These are phyloP conservation scores for Dynastes hyllus DNA, from an alignment of 2,888 invertebrate species.

Conservation along the genomic window DNA sequence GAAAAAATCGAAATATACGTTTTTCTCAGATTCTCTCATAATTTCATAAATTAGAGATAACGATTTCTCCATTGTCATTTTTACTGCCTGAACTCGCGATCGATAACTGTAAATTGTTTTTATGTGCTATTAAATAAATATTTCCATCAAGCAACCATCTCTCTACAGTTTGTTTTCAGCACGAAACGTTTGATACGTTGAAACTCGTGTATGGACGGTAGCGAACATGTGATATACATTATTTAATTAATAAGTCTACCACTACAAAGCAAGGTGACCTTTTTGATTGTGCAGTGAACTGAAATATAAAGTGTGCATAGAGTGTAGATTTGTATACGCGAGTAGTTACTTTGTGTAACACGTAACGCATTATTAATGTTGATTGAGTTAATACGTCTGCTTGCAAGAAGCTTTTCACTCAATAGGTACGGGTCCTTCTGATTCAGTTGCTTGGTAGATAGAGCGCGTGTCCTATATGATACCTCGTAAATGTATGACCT, in stretches of 20 bases:
- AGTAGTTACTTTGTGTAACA: background rate
- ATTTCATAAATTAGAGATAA: too few relatives aligned
- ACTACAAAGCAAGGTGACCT: slow-evolving; percentile 26
- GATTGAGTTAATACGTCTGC: background rate
- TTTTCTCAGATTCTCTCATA: too few relatives aligned
- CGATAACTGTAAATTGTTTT: too few relatives aligned
- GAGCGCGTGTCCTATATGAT: too few relatives aligned
- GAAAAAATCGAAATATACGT: too few relatives aligned
- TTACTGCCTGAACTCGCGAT: too few relatives aligned
- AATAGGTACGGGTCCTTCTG: too few relatives aligned
- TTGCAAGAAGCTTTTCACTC: background rate
- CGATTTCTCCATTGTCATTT: too few relatives aligned
- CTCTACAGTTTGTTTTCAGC: background rate
- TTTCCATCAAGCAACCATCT: background rate
- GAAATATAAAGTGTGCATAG: background rate
- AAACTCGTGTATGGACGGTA: background rate
- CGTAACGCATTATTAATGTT: background rate
- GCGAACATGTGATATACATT: slow-evolving; percentile 12
- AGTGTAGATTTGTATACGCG: background rate
- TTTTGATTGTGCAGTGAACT: slow-evolving; percentile 21
- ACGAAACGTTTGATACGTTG: background rate
- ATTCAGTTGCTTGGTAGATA: too few relatives aligned
- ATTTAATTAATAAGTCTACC: slow-evolving; percentile 9
- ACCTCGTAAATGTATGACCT: too few relatives aligned
- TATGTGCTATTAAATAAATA: background rate